Conservation (phyloP, 1,140 invertebrate species). For the Pygmarrhopalites habei region DNA sequence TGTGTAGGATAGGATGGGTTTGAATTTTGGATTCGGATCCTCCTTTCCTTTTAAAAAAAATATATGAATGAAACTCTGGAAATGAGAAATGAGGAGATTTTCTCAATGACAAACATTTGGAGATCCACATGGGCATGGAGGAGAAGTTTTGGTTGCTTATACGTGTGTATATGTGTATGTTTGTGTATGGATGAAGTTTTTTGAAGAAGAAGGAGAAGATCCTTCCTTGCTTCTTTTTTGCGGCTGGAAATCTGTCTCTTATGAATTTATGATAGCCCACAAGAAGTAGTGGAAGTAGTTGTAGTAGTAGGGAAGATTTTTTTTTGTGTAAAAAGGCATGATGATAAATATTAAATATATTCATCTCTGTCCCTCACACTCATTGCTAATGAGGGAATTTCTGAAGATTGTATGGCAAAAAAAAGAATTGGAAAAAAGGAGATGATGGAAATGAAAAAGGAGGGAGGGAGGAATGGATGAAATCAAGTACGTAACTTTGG, state of each 20-base stretch:
- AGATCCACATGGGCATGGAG: background rate
- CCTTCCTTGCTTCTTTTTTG: too few species aligned
- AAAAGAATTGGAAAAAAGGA: background rate
- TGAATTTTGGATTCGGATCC: too few species aligned
- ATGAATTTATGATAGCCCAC: conserved; percentile 2
- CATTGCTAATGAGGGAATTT: background rate
- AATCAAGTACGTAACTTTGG: too few species aligned
- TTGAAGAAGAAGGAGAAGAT: too few species aligned
- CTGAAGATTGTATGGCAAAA: background rate
- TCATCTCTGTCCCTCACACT: conserved; percentile 5
- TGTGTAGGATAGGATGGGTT: too few species aligned
- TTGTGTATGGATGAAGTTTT: too few species aligned
- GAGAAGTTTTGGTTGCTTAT: too few species aligned
- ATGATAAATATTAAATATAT: conserved; percentile 8
- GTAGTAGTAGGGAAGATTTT: too few species aligned
- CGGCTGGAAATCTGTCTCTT: background rate
- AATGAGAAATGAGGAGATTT: conserved; percentile 7
- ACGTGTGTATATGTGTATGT: too few species aligned
- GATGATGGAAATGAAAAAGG: background rate
- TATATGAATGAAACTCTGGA: conserved; percentile 2
- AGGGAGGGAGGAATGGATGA: background rate
- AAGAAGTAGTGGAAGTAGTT: background rate
- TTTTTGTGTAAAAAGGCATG: background rate
- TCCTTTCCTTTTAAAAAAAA: too few species aligned
- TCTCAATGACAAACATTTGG: conserved; percentile 1